Conservation (phyloP, 1,140 invertebrate species). For the Pissodes strobi region DNA sequence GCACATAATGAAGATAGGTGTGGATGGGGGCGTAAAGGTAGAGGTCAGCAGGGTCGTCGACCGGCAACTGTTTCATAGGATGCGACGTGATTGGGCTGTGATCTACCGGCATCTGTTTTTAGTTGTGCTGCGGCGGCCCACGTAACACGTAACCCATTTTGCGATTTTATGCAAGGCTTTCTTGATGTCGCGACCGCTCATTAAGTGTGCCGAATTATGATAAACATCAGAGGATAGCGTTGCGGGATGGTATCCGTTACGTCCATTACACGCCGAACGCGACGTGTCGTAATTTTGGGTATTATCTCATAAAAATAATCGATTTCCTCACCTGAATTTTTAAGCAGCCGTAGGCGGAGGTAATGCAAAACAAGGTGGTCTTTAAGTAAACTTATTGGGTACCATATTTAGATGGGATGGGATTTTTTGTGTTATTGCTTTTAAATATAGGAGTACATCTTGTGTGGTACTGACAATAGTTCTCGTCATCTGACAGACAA, state of each 20-base stretch:
- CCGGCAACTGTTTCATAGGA: conserved; percentile 38
- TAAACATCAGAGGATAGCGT: conserved; percentile 22
- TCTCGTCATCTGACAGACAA: too few species aligned
- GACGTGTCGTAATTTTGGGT: conserved; percentile 7
- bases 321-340: too few species aligned
- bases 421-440: too few species aligned
- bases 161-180: conserved; percentile 34
- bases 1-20: conserved; percentile 31
- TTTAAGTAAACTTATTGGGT: too few species aligned
- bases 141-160: conserved; percentile 39
- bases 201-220: conserved; percentile 31
- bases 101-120: conserved; percentile 41
- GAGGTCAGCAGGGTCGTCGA: conserved; percentile 39
- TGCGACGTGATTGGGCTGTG: conserved; percentile 29
- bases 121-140: conserved; percentile 21
- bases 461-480: too few species aligned
- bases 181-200: conserved; percentile 23
- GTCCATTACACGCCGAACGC: not conserved
- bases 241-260: conserved; percentile 20
- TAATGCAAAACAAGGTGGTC: too few species aligned
- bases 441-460: too few species aligned
- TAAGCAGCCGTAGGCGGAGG: too few species aligned
- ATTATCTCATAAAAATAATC: conserved; percentile 6
- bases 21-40: conserved; percentile 39
- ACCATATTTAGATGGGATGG: too few species aligned